Base-by-base conservation (phyloP, 2,888 invertebrate species). In the Tyria jacobaeae region DNA sequence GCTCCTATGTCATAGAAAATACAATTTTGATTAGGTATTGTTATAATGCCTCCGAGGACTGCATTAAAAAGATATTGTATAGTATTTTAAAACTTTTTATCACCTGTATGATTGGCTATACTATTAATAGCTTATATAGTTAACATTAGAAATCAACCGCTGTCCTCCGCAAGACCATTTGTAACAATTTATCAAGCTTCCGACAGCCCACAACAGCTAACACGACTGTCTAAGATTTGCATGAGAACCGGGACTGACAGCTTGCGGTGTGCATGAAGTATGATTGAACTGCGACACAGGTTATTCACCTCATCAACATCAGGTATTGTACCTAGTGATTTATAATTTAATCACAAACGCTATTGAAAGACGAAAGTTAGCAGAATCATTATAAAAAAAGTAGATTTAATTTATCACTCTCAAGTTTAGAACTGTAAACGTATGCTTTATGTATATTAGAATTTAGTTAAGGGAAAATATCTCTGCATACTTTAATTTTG, bases 391-490 rank as follows among this genome's bases (percentile, higher is more conserved):
- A n/a, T n/a, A n/a, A 34, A 51, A 15, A 17, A 50, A 54, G 52
- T 69, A 72, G 68, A 12, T 49, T 50, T 64, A 74, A 55, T 51
- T 67, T 64, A 51, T 64, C 58, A 27, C 37, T 48, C 39, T n/a
- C 58, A 49, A 57, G 60, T 61, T 60, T 60, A 48, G 52, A 72
- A 62, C 68, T 56, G 59, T 31, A 14, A 62, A 61, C 37, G 44
- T 49, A 58, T 51, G n/a, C n/a, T n/a, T n/a, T n/a, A n/a, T 59
- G 62, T 51, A 57, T n/a, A n/a, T n/a, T n/a, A n/a, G 61, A 44
- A 60, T 73, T 64, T 63, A 62, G 60, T 73, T 58, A 34, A 47
- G 54, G 31, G 15, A 68, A 60, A 68, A 59, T 57, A 55, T 59
- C 41, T 59, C 64, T 62, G 58, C 49, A 51, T 65, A 53, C 35